Evolutionary conservation across 2,888 invertebrate genomes (phyloP), one percentile per base, ranked within the genome.

Genomic region (Beris chalybata): DNA sequence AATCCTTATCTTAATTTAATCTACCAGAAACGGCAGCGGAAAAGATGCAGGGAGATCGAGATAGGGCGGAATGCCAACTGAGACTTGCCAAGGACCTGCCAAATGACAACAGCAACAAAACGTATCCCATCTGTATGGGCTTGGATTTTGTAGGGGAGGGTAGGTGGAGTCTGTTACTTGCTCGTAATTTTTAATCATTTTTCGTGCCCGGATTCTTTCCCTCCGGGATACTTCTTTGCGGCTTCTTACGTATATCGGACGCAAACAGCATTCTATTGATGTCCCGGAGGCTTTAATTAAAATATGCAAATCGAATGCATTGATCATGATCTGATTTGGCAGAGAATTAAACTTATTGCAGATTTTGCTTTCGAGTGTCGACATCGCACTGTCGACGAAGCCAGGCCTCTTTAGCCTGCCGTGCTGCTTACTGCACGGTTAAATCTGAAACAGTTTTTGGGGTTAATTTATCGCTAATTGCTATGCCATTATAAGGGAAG

Each of bases 1-100:
- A 65, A 65, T 57, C 65, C 52, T 45, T 65, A 65, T 65, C 65
- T 65, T 65, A 57, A 65, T 65, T 65, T 65, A 65, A 65, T 65
- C 65, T 65, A 52, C 48, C 48, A 61, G 61, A 61, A 61, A 61
- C 22, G 30, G 61, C 61, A 50, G 38, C 50, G 52, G 61, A 22
- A 52, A 52, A 52, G 50, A 61, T 61, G 61, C 52, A 61, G 22
- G 22, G 22, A 22, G 22, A 50, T 61, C 50, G 61, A 50, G 43
- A 50, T 61, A 61, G 50, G 50, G 43, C 30, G 50, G 50, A 61
- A 32, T 50, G 61, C 50, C 15, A 56, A 47, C 32, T 50, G 52
- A 56, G n/a, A n/a, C n/a, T n/a, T n/a, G 44, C 45, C 31, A 12
- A 50, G 32, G 38, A 50, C 9, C 38, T 38, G 22, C 38, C 7